phyloP scores from a whole-genome alignment of 2,113 vertebrate genomes.

The Halichoerus grypus region DNA sequence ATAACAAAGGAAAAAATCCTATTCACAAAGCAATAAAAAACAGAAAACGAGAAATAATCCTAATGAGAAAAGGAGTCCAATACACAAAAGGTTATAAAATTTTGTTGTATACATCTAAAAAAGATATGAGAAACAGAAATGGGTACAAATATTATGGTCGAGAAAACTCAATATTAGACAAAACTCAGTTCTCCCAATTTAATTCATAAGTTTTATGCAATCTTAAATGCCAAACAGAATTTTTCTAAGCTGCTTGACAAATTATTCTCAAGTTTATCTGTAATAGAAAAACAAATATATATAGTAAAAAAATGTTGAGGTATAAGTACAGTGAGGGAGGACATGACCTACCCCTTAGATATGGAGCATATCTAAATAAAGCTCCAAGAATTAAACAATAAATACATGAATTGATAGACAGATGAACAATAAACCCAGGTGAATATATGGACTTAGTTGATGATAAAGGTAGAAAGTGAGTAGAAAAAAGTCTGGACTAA shows the following conservation, averaged over 20 bases:
- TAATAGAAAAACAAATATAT: not conserved
- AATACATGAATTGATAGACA: not conserved
- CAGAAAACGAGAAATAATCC: not conserved
- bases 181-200: not conserved
- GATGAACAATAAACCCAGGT: not conserved
- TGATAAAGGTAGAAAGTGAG: not conserved
- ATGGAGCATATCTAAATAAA: not conserved
- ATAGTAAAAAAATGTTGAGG: not conserved
- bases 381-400: not conserved
- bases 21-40: not conserved
- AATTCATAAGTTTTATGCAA: not conserved
- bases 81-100: not conserved
- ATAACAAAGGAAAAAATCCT: not conserved
- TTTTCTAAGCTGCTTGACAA: not conserved
- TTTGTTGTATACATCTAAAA: not conserved
- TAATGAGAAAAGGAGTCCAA: not conserved
- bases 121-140: not conserved
- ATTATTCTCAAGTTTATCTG: not conserved
- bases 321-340: not conserved
- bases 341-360: not conserved
- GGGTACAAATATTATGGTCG: not conserved
- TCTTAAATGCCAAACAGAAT: not conserved
- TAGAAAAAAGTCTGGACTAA: not conserved
- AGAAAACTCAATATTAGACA: not conserved
- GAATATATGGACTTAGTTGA: not conserved